Conservation (phyloP, 2,888 invertebrate genomes). For the Drosophila lacicola region DNA sequence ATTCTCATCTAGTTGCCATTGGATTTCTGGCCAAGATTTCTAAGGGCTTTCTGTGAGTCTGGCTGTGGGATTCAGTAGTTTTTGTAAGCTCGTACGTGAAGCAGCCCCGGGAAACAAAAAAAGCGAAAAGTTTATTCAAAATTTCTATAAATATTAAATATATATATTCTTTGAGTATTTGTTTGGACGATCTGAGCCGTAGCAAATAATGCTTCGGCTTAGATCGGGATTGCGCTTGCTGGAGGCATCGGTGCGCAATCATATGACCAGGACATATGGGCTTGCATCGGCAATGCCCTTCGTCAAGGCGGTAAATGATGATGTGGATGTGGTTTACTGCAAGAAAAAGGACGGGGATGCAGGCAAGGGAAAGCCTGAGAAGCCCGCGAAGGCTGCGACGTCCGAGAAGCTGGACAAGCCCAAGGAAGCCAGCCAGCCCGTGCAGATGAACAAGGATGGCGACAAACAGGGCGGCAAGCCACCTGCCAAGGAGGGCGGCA, state of each 20-base stretch:
- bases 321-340: neutral
- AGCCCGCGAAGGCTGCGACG: too few species aligned
- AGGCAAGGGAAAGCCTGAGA: neutral
- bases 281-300: neutral
- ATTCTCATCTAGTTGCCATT: constrained; percentile 20
- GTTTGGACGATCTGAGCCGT: neutral
- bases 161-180: neutral
- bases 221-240: constrained; percentile 7
- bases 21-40: neutral
- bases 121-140: constrained; percentile 13
- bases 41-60: neutral
- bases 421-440: neutral
- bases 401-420: too few species aligned
- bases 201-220: constrained; percentile 22
- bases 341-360: neutral
- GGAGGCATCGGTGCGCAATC: neutral
- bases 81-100: neutral
- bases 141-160: constrained; percentile 12
- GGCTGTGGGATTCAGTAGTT: constrained; percentile 4
- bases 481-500: neutral
- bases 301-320: neutral
- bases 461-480: neutral
- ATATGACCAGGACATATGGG: neutral
- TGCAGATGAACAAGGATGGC: neutral
- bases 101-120: constrained; percentile 5